Conservation (phyloP, 2,113 vertebrate species). For the Gallinago paraguaiae region DNA sequence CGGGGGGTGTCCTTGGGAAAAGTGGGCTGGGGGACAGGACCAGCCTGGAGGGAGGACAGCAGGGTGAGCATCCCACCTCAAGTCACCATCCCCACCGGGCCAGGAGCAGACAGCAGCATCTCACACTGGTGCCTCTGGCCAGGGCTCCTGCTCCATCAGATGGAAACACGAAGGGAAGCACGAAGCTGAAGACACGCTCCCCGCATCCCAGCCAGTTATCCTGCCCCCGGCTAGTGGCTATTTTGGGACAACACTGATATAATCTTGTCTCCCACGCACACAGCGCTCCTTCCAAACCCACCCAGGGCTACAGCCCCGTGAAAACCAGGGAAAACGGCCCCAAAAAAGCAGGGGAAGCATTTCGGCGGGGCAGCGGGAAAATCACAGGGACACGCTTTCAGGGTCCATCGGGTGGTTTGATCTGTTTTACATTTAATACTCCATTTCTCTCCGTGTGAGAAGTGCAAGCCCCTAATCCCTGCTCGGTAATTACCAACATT, state of each 20-base stretch:
- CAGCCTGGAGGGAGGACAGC: fast-evolving
- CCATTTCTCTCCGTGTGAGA: background rate
- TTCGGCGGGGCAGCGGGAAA: fast-evolving
- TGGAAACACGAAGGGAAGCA: fast-evolving
- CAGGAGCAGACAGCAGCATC: fast-evolving
- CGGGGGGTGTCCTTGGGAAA: background rate
- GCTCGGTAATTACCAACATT: slow-evolving; percentile 34
- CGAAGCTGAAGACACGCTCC: background rate
- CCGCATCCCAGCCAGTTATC: background rate
- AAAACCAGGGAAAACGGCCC: background rate
- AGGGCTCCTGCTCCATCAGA: background rate
- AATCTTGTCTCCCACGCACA: background rate
- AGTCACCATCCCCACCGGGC: fast-evolving
- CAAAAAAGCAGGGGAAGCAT: background rate
- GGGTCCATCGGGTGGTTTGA: background rate
- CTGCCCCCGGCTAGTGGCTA: background rate
- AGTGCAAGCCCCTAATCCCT: slow-evolving; percentile 14
- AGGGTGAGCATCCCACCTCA: background rate
- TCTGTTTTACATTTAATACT: slow-evolving; percentile 43
- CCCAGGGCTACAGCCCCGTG: fast-evolving
- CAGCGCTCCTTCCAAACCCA: fast-evolving
- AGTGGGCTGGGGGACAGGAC: background rate
- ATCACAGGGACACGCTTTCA: background rate
- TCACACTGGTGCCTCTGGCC: background rate
- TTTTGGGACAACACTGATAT: background rate